Conservation (phyloP, 2,797 vertebrate genomes). For the Rhinogobio ventralis region DNA sequence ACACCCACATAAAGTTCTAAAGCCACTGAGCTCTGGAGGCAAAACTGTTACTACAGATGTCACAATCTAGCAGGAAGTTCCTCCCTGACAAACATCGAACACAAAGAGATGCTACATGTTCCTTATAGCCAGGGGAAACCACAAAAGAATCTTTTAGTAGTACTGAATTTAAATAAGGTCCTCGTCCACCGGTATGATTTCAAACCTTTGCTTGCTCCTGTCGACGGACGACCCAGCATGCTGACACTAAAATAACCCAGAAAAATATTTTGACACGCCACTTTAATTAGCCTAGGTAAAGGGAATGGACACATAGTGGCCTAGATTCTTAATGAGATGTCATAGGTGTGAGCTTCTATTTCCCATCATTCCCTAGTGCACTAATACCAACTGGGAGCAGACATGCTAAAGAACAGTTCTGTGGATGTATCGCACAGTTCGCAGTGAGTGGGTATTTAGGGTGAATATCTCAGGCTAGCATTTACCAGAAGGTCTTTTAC, state of each 20-base stretch:
- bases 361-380: slow-evolving; percentile 37
- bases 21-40: slow-evolving; percentile 33
- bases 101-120: neutral
- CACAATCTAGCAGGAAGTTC: slow-evolving; percentile 22
- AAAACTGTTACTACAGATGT: slow-evolving; percentile 26
- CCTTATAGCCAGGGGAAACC: slow-evolving; percentile 1
- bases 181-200: neutral
- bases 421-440: neutral
- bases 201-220: slow-evolving; percentile 25
- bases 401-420: neutral
- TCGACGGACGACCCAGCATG: neutral
- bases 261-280: slow-evolving; percentile 52
- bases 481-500: slow-evolving; percentile 48
- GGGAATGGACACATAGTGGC: slow-evolving; percentile 54
- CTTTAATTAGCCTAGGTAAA: slow-evolving; percentile 60
- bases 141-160: neutral
- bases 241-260: slow-evolving; percentile 39
- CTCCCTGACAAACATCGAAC: neutral
- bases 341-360: slow-evolving; percentile 55
- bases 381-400: slow-evolving; percentile 16
- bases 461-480: slow-evolving; percentile 28
- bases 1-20: slow-evolving; percentile 33
- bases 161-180: slow-evolving; percentile 15
- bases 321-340: slow-evolving; percentile 63
- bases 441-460: slow-evolving; percentile 2